phyloP scores from a whole-genome alignment of 2,888 invertebrate species.

The Parnassius mnemosyne region DNA sequence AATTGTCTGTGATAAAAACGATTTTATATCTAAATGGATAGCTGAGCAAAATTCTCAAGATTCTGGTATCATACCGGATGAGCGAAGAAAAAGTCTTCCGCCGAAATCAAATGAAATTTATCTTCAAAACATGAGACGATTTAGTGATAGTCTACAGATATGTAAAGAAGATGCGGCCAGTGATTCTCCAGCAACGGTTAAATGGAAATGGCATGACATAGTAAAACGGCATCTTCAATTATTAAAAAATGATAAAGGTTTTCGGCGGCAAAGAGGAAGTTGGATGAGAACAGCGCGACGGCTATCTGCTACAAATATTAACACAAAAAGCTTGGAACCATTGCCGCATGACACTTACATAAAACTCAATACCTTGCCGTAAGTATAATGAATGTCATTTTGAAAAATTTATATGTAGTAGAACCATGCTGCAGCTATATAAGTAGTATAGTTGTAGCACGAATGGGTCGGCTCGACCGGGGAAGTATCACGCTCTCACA shows the following conservation, averaged over 20 bases:
- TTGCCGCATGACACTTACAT: conserved; percentile 66
- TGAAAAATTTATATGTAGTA: too few relatives aligned
- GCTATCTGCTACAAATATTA: conserved; percentile 60
- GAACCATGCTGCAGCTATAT: too few relatives aligned
- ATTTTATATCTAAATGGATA: conserved; percentile 78
- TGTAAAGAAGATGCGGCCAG: conserved; percentile 78
- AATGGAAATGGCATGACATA: conserved; percentile 78
- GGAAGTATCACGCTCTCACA: too few relatives aligned
- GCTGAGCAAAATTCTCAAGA: conserved; percentile 75
- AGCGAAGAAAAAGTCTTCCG: conserved; percentile 73
- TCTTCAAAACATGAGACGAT: conserved; percentile 74
- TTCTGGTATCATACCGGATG: conserved; percentile 65
- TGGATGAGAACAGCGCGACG: conserved; percentile 74
- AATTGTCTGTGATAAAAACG: conserved; percentile 78
- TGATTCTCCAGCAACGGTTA: conserved; percentile 74
- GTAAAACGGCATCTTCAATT: conserved; percentile 74
- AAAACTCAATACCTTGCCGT: conserved; percentile 74
- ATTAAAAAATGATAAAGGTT: conserved; percentile 72
- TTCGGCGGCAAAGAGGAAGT: conserved; percentile 71
- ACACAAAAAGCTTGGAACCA: conserved; percentile 56
- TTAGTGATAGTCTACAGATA: conserved; percentile 75
- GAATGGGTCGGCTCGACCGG: too few relatives aligned
- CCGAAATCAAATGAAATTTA: conserved; percentile 76
- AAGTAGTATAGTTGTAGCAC: too few relatives aligned
- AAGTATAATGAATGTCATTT: conserved; percentile 47